Evolutionary conservation across 2,797 vertebrate species (phyloP), one percentile per base, ranked within the genome.

Genomic region (Cyclopterus lumpus): DNA sequence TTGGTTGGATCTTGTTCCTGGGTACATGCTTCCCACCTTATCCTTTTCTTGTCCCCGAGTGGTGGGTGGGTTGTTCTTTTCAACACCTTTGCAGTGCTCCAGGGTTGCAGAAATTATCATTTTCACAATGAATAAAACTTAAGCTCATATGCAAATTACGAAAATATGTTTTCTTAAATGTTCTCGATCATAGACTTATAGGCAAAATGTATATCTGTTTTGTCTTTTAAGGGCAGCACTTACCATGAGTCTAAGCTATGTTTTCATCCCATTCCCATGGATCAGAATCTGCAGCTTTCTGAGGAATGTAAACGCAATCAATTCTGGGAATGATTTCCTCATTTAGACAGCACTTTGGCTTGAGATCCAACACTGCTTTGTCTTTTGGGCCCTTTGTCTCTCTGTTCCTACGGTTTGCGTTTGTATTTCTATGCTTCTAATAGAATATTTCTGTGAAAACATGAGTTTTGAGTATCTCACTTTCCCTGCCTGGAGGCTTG

Each of bases 261-360:
- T 82, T 87, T 79, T 79, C 74, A 77, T 74, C 63, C 57, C 22
- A 44, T 82, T 83, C 60, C 67, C 77, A 40, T 63, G 72, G 63
- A 82, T 77, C 81, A 22, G 59, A 85, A 82, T 80, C 28, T 68
- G 83, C 77, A 74, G 74, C 71, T 85, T 78, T 69, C 59, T 59
- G 48, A 66, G 42, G 67, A 88, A 89, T 89, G 78, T 88, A 89
- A 87, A 92, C 85, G 76, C 58, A 89, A 86, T 88, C 82, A 85
- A 57, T 81, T 80, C 75, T 73, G 79, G 80, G 77, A 80, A 69
- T 42, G 65, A 79, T 80, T 71, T 77, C 70, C 73, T 83, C 70
- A 46, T 81, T 69, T 59, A 73, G 71, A 57, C 79, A 54, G 77
- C 59, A 20, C 49, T 78, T 49, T 83, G 67, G 68, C 78, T 18